Percentiles rank a stretch among this genome's conserved stretches.
phyloP scores from a whole-genome alignment of 2,888 invertebrate genomes.

The Dynastes tityus region DNA sequence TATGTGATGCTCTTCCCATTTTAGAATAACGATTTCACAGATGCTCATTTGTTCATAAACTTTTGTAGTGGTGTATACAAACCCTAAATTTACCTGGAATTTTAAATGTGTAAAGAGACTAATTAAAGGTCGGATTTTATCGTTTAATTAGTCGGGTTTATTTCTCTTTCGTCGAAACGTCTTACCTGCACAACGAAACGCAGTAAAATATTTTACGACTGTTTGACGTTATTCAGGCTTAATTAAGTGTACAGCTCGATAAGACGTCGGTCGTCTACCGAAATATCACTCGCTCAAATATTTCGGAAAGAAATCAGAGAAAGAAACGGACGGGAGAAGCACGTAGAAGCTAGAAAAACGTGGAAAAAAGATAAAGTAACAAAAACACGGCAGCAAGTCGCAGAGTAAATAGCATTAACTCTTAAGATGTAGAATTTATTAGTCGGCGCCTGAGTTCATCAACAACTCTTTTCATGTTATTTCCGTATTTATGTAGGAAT shows the following conservation, averaged over 20 bases:
- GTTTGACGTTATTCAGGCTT: conserved; percentile 36
- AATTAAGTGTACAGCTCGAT: conserved; percentile 41
- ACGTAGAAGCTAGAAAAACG: background rate
- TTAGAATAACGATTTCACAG: no score
- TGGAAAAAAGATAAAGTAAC: background rate
- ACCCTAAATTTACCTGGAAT: conserved; percentile 37
- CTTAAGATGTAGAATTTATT: conserved; percentile 36
- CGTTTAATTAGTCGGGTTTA: conserved; percentile 45
- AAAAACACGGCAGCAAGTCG: background rate
- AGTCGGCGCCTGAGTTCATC: conserved; percentile 34
- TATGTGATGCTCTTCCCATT: no score
- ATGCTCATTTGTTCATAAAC: no score
- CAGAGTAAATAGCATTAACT: conserved; percentile 22
- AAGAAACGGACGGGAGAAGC: conserved; percentile 6
- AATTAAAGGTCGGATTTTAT: conserved; percentile 43
- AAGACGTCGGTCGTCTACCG: conserved; percentile 30
- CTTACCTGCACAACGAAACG: conserved; percentile 38
- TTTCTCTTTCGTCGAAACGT: conserved; percentile 31
- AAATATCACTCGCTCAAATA: conserved; percentile 27
- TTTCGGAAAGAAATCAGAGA: conserved; percentile 9
- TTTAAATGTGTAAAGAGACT: conserved; percentile 45
- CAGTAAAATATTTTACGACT: conserved; percentile 46
- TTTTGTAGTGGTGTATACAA: background rate
- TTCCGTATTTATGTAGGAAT: conserved; percentile 36
- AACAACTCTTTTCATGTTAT: conserved; percentile 43